phyloP scores from a whole-genome alignment of 1,140 invertebrate genomes.

The Anoplolepis gracilipes region DNA sequence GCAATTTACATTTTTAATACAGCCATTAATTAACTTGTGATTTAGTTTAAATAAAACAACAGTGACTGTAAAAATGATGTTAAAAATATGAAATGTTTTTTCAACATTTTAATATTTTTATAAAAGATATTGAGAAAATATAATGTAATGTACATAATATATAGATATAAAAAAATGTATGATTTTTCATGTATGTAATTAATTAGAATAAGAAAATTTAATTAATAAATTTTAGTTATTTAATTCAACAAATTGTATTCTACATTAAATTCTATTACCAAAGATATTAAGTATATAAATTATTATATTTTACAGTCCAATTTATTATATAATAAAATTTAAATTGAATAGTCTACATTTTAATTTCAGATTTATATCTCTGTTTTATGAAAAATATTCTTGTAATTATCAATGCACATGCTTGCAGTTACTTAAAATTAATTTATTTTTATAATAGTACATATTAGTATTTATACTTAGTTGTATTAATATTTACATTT shows the following conservation, averaged over 20 bases:
- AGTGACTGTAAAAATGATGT: background rate
- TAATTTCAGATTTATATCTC: background rate
- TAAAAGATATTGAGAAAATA: constrained; percentile 14
- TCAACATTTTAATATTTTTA: background rate
- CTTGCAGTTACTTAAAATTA: no score
- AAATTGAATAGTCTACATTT: background rate
- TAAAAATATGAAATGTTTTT: background rate
- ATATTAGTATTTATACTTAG: no score
- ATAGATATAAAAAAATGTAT: background rate
- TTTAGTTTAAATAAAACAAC: background rate
- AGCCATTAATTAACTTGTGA: background rate
- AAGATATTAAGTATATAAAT: constrained; percentile 23
- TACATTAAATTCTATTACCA: constrained; percentile 2
- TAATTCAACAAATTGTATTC: constrained; percentile 6
- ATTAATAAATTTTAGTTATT: constrained; percentile 14
- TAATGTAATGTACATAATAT: background rate
- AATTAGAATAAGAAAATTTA: constrained; percentile 2
- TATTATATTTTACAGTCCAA: background rate
- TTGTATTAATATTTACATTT: no score
- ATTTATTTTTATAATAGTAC: no score
- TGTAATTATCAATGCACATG: no score
- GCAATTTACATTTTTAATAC: background rate
- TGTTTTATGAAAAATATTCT: constrained; percentile 1
- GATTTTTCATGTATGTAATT: background rate
- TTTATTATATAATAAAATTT: constrained; percentile 28